phyloP scores from a whole-genome alignment of 2,888 invertebrate genomes.

The Mamestra brassicae region DNA sequence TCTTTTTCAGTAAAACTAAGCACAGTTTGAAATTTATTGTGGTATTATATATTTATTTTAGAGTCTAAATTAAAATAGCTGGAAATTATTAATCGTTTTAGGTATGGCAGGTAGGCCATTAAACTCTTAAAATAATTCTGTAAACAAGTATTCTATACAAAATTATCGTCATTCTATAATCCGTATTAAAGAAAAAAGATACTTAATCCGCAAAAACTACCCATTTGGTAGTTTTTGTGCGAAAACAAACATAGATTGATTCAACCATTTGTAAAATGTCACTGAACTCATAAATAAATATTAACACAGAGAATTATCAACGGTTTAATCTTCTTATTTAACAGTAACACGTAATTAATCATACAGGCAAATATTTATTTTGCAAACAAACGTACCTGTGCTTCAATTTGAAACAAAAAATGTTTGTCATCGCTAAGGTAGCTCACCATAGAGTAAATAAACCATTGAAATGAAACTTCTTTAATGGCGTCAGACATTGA shows the following conservation, averaged over 20 bases:
- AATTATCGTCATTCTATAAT: neutral
- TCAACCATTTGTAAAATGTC: slow-evolving; percentile 3
- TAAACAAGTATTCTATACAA: neutral
- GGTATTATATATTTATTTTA: too few species aligned
- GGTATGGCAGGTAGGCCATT: neutral
- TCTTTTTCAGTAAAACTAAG: neutral
- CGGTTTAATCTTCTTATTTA: neutral
- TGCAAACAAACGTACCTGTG: slow-evolving; percentile 6
- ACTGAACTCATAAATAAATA: slow-evolving; percentile 25
- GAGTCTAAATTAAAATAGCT: too few species aligned
- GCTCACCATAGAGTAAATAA: slow-evolving; percentile 5
- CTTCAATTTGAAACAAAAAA: slow-evolving; percentile 11
- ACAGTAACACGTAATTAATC: slow-evolving; percentile 30
- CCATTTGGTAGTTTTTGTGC: neutral
- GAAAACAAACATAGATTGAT: slow-evolving; percentile 6
- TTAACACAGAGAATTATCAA: slow-evolving; percentile 8
- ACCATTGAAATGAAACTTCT: neutral
- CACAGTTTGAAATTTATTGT: neutral
- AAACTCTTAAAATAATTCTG: neutral
- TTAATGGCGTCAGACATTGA: slow-evolving; percentile 7
- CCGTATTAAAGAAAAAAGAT: neutral
- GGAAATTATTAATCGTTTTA: neutral
- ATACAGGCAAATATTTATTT: slow-evolving; percentile 14
- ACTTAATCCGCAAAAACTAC: neutral
- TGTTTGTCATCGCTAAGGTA: slow-evolving; percentile 3